Evolutionary conservation across 2,888 invertebrate genomes (phyloP), one percentile per base, ranked within the genome.

Genomic region (Germaria angustata): DNA sequence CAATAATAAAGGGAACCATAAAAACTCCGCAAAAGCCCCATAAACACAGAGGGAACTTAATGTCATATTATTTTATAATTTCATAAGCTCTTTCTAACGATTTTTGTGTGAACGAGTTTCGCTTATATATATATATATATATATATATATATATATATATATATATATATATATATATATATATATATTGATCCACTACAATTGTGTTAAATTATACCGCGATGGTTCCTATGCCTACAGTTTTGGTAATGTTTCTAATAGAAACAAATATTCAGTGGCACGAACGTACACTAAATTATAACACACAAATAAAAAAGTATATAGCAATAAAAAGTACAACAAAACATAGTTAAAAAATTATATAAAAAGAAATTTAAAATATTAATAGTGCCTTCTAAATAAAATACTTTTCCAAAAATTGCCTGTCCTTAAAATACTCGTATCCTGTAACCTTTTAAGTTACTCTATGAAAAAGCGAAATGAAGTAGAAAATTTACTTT

Each of bases 21-120:
- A 44, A 63, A 55, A 49, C 22, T 39, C 4, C 32, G 46, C 77
- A 65, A 77, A 65, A 79, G 34, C 55, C n/a, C 63, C 51, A 72
- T 72, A 68, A 81, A 72, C 59, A 72, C 61, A 73, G 68, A 78
- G 68, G 69, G 39, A 41, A 55, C 63, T 49, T 81, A 73, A 78
- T 73, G 63, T 49, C 63, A 66, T 78, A 81, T 81, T 78, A 73
- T 78, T 77, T 78, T 73, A 78, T 81, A 78, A 73, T 81, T 73
- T 81, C 65, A 81, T 78, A 68, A 44, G 68, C 20, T 69, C 59
- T 73, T 63, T n/a, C 49, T 49, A 32, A 57, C 22, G 4, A 46
- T 75, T 49, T 71, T 57, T 57, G 36, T 44, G 17, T 57, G 44
- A 36, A 49, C 2, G 20, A 22, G 17, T 53, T 44, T 34, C 41